phyloP scores from a whole-genome alignment of 2,113 vertebrate species.

The Coregonus clupeaformis region DNA sequence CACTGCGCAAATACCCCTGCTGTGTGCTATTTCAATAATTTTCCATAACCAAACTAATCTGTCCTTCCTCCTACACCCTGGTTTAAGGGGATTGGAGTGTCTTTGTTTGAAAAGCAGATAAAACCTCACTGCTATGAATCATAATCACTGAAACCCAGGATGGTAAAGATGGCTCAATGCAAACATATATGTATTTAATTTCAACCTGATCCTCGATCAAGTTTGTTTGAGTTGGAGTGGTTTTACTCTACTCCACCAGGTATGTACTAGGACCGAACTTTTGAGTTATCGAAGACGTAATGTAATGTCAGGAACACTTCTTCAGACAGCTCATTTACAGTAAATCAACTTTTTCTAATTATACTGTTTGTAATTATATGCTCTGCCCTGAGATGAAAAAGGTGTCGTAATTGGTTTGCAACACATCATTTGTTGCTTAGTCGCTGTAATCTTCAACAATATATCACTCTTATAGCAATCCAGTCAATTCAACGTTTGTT shows the following conservation, averaged over 20 bases:
- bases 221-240: constrained; percentile 4
- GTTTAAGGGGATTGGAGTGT: constrained; percentile 47
- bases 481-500: too few species aligned
- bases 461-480: too few species aligned
- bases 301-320: neutral
- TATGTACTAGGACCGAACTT: neutral
- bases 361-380: too few species aligned
- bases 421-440: too few species aligned
- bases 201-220: neutral
- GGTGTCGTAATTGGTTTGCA: too few species aligned
- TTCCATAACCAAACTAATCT: constrained; percentile 52
- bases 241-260: neutral
- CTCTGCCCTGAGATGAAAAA: too few species aligned
- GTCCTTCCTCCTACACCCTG: constrained; percentile 26
- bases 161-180: constrained; percentile 29
- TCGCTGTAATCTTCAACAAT: too few species aligned
- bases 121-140: constrained; percentile 38
- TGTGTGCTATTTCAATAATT: constrained; percentile 60
- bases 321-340: too few species aligned
- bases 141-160: constrained; percentile 25
- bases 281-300: neutral
- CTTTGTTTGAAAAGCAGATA: constrained; percentile 56
- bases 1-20: constrained; percentile 40
- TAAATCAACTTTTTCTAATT: too few species aligned
- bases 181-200: constrained; percentile 11